Evolutionary conservation across 2,888 invertebrate genomes (phyloP), one percentile per base, ranked within the genome.

Genomic region (Geotrupes spiniger): DNA sequence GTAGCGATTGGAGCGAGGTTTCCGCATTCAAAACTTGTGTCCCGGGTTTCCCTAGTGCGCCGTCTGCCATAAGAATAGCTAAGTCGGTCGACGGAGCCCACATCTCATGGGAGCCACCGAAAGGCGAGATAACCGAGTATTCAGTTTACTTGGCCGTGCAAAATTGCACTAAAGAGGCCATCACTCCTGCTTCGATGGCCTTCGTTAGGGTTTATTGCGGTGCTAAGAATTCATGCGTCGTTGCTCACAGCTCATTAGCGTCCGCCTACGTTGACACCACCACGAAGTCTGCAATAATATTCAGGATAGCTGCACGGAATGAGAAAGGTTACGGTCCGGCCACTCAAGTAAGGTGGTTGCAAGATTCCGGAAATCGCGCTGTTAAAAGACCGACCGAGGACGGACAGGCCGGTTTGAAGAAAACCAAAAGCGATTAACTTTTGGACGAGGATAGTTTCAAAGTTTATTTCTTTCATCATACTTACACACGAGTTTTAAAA

Each of bases 241-340:
- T 98, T 26, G 84, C 87, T 33, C 91, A 89, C 70, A 77, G 83
- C 45, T 89, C 90, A 42, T 79, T 98, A 51, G 80, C 86, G 56
- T 88, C 92, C n/a, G 97, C 97, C 9, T 93, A 96, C 74, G 89
- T 98, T 43, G 97, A 98, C 76, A 91, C 89, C 39, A 85, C 87
- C 46, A 88, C 89, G 27, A 79, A 78, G 59, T 65, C 70, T 3
- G 97, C 98, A 58, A 97, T 98, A 67, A 96, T 98, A 61, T 98
- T 98, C 80, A 83, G 98, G 66, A 98, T 98, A 70, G 96, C 97
- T 47, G 97, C 97, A 11, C 82, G 92, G 63, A 98, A 98, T 75
- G 95, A 96, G 66, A 97, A 97, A 75, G 97, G 97, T 14, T 97
- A 97, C 74, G 98, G 98, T 45, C 97, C 97, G 43, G 97, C 98